Base-by-base conservation (phyloP, 2,113 vertebrate genomes). In the Cinclus mexicanus region DNA sequence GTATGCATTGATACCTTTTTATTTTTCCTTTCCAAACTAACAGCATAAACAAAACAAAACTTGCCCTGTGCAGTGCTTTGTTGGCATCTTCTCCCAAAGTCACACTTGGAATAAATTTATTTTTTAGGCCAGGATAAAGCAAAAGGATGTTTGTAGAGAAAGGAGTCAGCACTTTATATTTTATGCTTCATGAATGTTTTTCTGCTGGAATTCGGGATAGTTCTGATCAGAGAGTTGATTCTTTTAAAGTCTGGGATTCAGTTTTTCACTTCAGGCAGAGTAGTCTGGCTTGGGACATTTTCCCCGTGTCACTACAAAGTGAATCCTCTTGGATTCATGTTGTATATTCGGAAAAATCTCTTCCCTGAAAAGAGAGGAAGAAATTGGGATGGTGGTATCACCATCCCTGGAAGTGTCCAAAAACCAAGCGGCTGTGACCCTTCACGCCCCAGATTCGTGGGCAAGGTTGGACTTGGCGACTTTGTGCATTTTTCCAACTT, bases 1-100 rank as follows among this genome's bases (percentile, higher is more conserved):
- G 20, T 53, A 57, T 61, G 53, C 46, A 41, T 23, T 85, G 80
- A 52, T 87, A 68, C 39, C 10, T 85, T 77, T 55, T 87, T 82
- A n/a, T 16, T 83, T 57, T 47, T 60, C 10, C 41, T 61, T 77
- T 60, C 42, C 91, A 89, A 88, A 78, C 60, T 35, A 81, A 71
- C 55, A 60, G 59, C 42, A 52, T 11, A 94, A 96, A 95, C 75
- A 93, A 91, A 96, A 96, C 31, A 95, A 95, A 88, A 63, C 47
- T 46, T 76, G 33, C 50, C 35, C 42, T 5, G 33, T 6, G 12
- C 71, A 80, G 59, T 24, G 6, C 39, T 94, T 61, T 80, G 67
- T 59, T 94, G 85, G 90, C 87, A 42, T 91, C 92, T 86, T 49
- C 92, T 88, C 82, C 63, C 20, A 4, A 80, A 90, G 74, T 94